A percentile compares a stretch with the other conserved stretches of the same genome.
These are phyloP conservation scores for Todus mexicanus DNA, from an alignment of 2,797 vertebrate species.

Conservation along the genomic window DNA sequence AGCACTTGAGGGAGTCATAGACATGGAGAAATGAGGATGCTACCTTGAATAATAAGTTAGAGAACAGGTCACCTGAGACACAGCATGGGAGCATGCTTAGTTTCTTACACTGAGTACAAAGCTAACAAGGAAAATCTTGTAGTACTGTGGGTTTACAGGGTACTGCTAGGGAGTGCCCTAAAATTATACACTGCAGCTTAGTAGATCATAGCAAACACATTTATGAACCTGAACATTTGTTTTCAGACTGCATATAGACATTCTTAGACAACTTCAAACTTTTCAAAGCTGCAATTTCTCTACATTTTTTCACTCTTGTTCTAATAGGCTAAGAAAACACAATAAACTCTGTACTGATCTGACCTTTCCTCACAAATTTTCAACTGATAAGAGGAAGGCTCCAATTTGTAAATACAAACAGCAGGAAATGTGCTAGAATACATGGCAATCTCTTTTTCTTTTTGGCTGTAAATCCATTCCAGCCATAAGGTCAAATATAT, in stretches of 20 bases:
- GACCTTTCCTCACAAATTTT: background rate
- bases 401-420: background rate
- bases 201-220: background rate
- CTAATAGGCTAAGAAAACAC: background rate
- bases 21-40: background rate
- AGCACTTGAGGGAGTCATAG: background rate
- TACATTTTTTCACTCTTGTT: background rate
- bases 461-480: background rate
- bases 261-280: background rate
- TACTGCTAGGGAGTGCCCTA: background rate
- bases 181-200: background rate
- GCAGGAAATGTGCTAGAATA: background rate
- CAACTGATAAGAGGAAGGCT: background rate
- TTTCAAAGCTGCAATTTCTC: background rate
- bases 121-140: background rate
- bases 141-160: background rate
- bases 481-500: background rate
- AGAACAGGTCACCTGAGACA: background rate
- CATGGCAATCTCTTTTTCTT: background rate
- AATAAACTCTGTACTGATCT: background rate
- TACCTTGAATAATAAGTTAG: background rate
- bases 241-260: background rate
- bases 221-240: background rate
- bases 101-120: background rate
- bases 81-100: fast-evolving